Evolutionary conservation across 2,888 invertebrate species (phyloP).

Genomic region (Megaustenia siamemsis): DNA sequence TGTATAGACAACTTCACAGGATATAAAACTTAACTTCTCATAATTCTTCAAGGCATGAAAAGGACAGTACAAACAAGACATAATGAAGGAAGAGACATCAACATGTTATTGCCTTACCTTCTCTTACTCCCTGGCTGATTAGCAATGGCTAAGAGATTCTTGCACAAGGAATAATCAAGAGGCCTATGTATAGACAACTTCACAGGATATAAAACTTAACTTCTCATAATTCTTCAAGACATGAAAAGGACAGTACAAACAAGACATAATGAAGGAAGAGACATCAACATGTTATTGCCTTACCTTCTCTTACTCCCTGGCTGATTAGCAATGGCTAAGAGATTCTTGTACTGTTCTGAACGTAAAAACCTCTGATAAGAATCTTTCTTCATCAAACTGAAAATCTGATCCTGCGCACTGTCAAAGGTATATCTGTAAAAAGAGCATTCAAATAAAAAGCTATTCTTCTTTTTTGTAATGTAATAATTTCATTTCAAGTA

Average conservation of each 20-base stretch:
- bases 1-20: too few relatives aligned
- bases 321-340: constrained; percentile 85
- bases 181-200: too few relatives aligned
- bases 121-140: constrained; percentile 86
- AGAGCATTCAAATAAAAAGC: neutral
- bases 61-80: neutral
- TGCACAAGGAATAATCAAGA: too few relatives aligned
- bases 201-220: too few relatives aligned
- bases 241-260: too few relatives aligned
- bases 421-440: constrained; percentile 90
- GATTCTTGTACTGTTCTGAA: constrained; percentile 95
- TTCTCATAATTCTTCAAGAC: too few relatives aligned
- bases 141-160: constrained; percentile 85
- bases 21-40: too few relatives aligned
- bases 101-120: constrained; percentile 60
- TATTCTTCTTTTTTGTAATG: too few relatives aligned
- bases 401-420: constrained; percentile 96
- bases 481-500: too few relatives aligned
- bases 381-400: constrained; percentile 97
- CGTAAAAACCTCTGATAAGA: constrained; percentile 98
- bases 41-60: too few relatives aligned
- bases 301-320: constrained; percentile 84
- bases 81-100: neutral
- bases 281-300: constrained; percentile 12
- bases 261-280: neutral